Evolutionary conservation across 2,113 vertebrate species (phyloP).

Genomic region (Platycercus adscitus): DNA sequence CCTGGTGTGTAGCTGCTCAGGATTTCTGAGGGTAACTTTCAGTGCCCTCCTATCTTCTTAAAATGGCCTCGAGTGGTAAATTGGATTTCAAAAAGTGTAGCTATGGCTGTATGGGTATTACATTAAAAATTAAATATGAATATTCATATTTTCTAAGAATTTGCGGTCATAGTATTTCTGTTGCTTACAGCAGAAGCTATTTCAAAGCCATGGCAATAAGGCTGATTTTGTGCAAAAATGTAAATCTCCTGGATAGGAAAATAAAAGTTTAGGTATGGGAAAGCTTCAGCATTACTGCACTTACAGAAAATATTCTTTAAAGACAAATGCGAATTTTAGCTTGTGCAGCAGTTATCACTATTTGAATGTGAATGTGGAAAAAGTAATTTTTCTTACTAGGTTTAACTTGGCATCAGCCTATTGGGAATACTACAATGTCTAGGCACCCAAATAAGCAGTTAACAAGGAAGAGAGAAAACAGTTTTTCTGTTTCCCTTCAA

Average conservation of each 20-base stretch:
- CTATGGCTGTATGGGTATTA: background rate
- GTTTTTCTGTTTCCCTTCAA: background rate
- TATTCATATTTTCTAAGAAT: background rate
- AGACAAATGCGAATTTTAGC: background rate
- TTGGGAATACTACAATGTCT: background rate
- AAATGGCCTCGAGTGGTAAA: background rate
- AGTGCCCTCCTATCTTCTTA: background rate
- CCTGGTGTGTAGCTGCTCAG: background rate
- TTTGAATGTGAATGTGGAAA: background rate
- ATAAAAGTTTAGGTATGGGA: background rate
- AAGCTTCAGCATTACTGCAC: background rate
- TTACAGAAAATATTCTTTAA: background rate
- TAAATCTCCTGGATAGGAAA: background rate
- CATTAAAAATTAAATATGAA: background rate
- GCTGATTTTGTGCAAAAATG: background rate
- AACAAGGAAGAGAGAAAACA: background rate
- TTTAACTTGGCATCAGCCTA: background rate
- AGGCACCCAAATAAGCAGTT: background rate
- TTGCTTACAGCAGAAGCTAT: background rate
- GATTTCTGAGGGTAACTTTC: background rate
- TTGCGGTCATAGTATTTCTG: fast-evolving
- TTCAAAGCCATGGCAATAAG: background rate
- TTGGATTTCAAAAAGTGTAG: background rate
- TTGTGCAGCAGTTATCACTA: too few relatives aligned
- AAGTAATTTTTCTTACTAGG: background rate